Percentiles rank a stretch among this genome's conserved stretches.
Conservation (phyloP, 2,888 invertebrate genomes). For the Protonemura montana region DNA sequence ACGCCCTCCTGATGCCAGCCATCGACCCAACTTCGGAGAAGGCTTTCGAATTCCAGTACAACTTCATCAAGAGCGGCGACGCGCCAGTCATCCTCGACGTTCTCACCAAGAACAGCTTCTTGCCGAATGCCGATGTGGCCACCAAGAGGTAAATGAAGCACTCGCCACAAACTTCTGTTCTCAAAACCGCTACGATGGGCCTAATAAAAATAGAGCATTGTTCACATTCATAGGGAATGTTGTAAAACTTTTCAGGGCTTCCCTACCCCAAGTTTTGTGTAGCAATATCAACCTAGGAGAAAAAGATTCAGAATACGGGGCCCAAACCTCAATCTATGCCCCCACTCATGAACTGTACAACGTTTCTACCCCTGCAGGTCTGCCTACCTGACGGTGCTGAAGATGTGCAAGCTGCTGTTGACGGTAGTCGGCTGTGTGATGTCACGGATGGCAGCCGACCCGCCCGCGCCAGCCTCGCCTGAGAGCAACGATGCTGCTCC, state of each 20-base stretch:
- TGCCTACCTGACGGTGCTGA: constrained; percentile 86
- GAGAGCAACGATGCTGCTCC: constrained; percentile 46
- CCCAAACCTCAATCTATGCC: too few species aligned
- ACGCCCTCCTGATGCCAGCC: constrained; percentile 92
- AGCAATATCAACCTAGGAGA: too few species aligned
- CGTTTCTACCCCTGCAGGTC: constrained; percentile 73
- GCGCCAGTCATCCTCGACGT: constrained; percentile 77
- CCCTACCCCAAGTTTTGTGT: too few species aligned
- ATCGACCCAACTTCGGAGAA: constrained; percentile 80
- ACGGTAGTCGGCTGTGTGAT: constrained; percentile 86
- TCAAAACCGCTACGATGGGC: too few species aligned
- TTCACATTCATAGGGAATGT: too few species aligned
- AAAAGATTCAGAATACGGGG: too few species aligned
- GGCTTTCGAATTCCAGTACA: constrained; percentile 74
- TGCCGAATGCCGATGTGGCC: constrained; percentile 79
- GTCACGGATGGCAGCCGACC: constrained; percentile 64
- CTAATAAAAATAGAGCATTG: too few species aligned
- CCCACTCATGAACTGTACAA: too few species aligned
- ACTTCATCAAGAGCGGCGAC: constrained; percentile 72
- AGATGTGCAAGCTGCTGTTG: constrained; percentile 86
- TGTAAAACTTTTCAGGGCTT: too few species aligned
- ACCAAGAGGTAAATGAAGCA: constrained; percentile 65
- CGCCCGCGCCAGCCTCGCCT: constrained; percentile 57
- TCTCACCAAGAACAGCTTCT: constrained; percentile 84
- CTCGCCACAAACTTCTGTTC: too few species aligned